Evolutionary conservation across 1,140 invertebrate species (phyloP), one percentile per base, ranked within the genome.

Genomic region (Glomeris maerens): DNA sequence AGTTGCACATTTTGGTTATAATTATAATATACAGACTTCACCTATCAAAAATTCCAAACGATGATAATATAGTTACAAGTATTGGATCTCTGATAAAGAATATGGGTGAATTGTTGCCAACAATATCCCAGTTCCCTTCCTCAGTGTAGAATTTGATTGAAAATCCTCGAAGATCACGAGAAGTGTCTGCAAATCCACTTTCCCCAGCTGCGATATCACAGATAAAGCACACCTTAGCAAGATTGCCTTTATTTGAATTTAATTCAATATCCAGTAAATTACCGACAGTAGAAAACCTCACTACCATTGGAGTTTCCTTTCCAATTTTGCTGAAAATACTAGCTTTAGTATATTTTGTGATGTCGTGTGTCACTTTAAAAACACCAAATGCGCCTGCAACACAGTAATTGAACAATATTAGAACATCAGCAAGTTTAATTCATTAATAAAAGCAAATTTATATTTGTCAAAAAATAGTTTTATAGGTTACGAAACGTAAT

Each of bases 101-200:
- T 52, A 97, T 85, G 0, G 93, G 92, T 0, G 90, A 95, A 62
- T 96, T 96, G 66, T 95, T 95, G n/a, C 91, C 90, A 31, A 93
- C 89, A 49, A 95, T 65, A 73, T 97, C 92, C 90, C 90, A 96
- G 62, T 89, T 84, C 36, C 92, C 92, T 61, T 95, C 87, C 53
- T 96, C 90, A 3, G 92, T 93, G 66, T 96, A 96, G 62, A 96
- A 90, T 64, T 96, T 96, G 0, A 95, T 69, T 27, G 92, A 88
- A 68, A 95, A 96, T 49, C 92, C 92, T 59, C 91, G 75, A 2
- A 87, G 87, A 72, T 96, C 92, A 58, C 92, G 78, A 47, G 65
- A 86, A 14, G 84, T 88, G 62, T 90, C 86, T 27, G 87, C 82
- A 3, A 87, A 92, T 2, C 91, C 92, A 60, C 78, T 83, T 66